Percentiles rank a stretch among this genome's conserved stretches.
Conservation (phyloP, 2,888 invertebrate genomes). For the Mythimna vitellina region DNA sequence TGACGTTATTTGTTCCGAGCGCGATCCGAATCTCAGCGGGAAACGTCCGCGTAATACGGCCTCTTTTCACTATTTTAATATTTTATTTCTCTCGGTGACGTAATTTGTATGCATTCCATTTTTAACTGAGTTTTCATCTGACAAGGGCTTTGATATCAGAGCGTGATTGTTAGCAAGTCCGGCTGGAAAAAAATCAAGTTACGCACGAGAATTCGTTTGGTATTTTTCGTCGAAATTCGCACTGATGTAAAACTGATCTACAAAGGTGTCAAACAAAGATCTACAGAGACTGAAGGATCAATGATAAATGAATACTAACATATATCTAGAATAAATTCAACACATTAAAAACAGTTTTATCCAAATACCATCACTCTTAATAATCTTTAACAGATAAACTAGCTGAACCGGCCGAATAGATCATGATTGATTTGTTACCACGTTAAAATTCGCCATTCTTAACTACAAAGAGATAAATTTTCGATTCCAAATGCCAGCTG, state of each 20-base stretch:
- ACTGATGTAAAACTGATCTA: constrained; percentile 1
- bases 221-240: constrained; percentile 3
- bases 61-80: constrained; percentile 64
- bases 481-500: constrained; percentile 54
- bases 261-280: not conserved
- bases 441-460: constrained; percentile 52
- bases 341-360: constrained; percentile 35
- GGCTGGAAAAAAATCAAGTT: not conserved
- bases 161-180: constrained; percentile 16
- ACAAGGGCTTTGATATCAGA: constrained; percentile 8
- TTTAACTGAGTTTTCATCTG: constrained; percentile 24
- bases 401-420: constrained; percentile 31
- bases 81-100: constrained; percentile 58
- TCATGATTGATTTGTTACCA: constrained; percentile 60
- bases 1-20: constrained; percentile 65
- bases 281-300: not conserved
- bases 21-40: constrained; percentile 62
- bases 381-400: constrained; percentile 50
- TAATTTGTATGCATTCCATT: constrained; percentile 56
- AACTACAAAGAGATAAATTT: constrained; percentile 54
- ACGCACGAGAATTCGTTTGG: not conserved
- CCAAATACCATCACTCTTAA: constrained; percentile 46
- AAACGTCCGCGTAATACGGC: constrained; percentile 57
- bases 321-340: constrained; percentile 21
- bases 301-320: constrained; percentile 1